Conservation (phyloP, 1,140 invertebrate genomes). For the Neuroterus valhalla region DNA sequence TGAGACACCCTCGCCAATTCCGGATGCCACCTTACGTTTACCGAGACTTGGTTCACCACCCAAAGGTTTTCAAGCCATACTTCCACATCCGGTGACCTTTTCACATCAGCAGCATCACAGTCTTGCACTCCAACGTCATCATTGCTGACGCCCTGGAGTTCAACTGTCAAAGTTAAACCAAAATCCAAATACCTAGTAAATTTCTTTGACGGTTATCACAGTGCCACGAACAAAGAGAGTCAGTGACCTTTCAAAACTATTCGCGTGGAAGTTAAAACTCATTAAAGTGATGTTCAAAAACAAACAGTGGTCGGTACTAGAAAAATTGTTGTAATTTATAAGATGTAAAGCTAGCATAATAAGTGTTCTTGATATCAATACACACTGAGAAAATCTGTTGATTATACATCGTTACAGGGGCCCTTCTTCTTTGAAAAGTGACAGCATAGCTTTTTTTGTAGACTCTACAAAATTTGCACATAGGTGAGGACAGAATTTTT, state of each 20-base stretch:
- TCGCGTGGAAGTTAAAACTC: constrained; percentile 2
- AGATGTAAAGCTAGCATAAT: neutral
- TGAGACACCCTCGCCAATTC: constrained; percentile 59
- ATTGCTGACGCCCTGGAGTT: constrained; percentile 62
- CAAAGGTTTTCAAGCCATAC: constrained; percentile 52
- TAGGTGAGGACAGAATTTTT: no score
- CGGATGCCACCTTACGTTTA: constrained; percentile 50
- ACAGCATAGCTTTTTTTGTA: no score
- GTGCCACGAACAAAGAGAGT: neutral
- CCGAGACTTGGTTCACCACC: constrained; percentile 59
- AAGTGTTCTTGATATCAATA: constrained; percentile 1
- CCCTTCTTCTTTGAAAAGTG: no score
- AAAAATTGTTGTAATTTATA: neutral
- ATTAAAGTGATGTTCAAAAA: neutral
- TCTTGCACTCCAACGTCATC: constrained; percentile 65
- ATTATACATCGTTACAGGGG: no score
- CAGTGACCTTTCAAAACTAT: constrained; percentile 5
- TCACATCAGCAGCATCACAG: constrained; percentile 61
- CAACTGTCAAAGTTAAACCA: neutral
- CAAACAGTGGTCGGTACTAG: neutral
- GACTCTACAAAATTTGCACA: no score
- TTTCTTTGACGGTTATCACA: constrained; percentile 11
- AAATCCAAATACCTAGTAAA: constrained; percentile 23
- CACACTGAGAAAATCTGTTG: no score
- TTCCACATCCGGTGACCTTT: constrained; percentile 45